Conservation (phyloP, 2,113 vertebrate genomes). For the Myanophis thanlyinensis region DNA sequence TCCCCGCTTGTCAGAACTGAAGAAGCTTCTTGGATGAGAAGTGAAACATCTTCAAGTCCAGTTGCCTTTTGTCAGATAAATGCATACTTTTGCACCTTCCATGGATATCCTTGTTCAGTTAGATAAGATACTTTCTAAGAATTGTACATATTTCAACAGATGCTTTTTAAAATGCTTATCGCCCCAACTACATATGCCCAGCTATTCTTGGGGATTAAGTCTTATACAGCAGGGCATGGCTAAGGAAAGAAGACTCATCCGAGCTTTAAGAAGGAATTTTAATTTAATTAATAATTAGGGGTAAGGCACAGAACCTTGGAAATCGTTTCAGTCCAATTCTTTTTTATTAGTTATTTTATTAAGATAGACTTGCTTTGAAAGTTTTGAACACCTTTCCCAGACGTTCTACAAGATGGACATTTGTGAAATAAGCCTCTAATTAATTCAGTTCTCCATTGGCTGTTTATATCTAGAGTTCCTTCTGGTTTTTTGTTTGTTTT, state of each 20-base stretch:
- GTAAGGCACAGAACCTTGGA: neutral
- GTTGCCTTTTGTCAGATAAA: neutral
- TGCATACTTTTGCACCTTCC: neutral
- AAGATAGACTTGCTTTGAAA: neutral
- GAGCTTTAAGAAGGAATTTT: neutral
- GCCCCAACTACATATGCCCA: neutral
- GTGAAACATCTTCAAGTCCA: too few relatives aligned
- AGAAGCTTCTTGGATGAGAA: too few relatives aligned
- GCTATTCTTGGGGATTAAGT: neutral
- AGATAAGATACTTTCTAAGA: neutral
- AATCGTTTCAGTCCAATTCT: neutral
- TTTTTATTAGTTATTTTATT: neutral
- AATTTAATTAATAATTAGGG: neutral
- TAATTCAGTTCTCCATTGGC: neutral
- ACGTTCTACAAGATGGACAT: neutral
- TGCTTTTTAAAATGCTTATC: neutral
- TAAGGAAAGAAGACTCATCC: neutral
- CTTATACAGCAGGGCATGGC: neutral
- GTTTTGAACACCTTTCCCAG: neutral
- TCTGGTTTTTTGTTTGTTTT: neutral
- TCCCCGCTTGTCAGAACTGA: too few relatives aligned
- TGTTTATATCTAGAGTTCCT: neutral
- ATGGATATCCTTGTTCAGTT: neutral
- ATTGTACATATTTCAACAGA: neutral
- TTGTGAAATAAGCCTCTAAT: neutral